Conservation (phyloP, 2,888 invertebrate species). For the Sphaerophoria taeniata region DNA sequence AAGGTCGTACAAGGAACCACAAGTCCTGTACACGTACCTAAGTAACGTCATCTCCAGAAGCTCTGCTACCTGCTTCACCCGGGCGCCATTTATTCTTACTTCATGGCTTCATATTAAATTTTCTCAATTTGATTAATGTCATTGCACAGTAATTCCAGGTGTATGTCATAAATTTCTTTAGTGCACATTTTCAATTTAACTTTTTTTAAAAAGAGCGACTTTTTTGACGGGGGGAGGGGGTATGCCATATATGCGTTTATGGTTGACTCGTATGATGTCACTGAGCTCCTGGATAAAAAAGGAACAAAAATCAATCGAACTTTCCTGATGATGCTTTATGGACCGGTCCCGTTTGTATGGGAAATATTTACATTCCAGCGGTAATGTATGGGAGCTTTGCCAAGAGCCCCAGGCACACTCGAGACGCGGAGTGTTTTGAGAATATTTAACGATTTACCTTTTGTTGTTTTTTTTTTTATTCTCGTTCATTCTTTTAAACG, state of each 20-base stretch:
- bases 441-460: constrained; percentile 58
- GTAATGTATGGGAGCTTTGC: constrained; percentile 21
- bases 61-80: not conserved
- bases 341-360: not conserved
- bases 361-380: constrained; percentile 40
- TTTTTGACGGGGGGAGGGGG: not conserved
- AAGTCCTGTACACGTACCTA: not conserved
- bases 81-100: constrained; percentile 1
- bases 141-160: constrained; percentile 24
- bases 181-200: constrained; percentile 60
- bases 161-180: constrained; percentile 53
- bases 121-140: constrained; percentile 60
- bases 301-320: constrained; percentile 44
- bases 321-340: constrained; percentile 6
- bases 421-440: constrained; percentile 60
- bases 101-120: constrained; percentile 27
- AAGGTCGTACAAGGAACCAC: constrained; percentile 2
- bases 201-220: not conserved
- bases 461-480: constrained; percentile 9
- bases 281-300: constrained; percentile 11
- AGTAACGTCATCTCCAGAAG: constrained; percentile 29
- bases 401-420: constrained; percentile 34
- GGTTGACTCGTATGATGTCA: constrained; percentile 28
- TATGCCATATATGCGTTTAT: constrained; percentile 23
- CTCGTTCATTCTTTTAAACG: too few species aligned